A percentile compares a stretch with the other conserved stretches of the same genome.
Evolutionary conservation across 1,140 invertebrate genomes (phyloP).

Genomic region (Goniozus legneri): DNA sequence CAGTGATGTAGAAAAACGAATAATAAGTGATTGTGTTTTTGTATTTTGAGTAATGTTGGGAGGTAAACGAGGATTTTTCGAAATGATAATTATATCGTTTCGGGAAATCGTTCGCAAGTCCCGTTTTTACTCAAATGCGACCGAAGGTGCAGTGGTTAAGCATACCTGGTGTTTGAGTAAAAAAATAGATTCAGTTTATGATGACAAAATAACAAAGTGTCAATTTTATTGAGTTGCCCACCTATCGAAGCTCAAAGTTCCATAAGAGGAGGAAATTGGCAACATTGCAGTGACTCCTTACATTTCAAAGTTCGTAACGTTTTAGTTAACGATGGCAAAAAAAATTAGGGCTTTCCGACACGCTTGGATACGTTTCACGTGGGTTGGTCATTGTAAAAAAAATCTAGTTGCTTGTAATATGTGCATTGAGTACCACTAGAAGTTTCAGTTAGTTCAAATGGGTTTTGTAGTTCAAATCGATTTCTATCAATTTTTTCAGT

Average conservation of each 20-base stretch:
- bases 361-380: too few relatives aligned
- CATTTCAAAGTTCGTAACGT: not conserved
- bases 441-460: too few relatives aligned
- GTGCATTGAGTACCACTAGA: too few relatives aligned
- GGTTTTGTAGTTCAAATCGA: too few relatives aligned
- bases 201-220: constrained; percentile 38
- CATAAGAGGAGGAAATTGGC: not conserved
- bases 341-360: too few relatives aligned
- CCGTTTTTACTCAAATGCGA: constrained; percentile 34
- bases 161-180: constrained; percentile 45
- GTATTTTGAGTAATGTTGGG: constrained; percentile 36
- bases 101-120: constrained; percentile 14
- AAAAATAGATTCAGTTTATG: constrained; percentile 51
- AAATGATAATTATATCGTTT: constrained; percentile 23
- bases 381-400: too few relatives aligned
- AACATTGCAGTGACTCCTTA: constrained; percentile 14
- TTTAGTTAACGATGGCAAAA: too few relatives aligned
- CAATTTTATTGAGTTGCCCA: constrained; percentile 40
- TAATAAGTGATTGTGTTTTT: constrained; percentile 50
- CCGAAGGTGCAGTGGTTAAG: constrained; percentile 47
- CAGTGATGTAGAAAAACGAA: constrained; percentile 49
- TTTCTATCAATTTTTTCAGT: too few relatives aligned
- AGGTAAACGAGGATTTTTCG: constrained; percentile 8
- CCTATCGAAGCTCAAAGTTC: constrained; percentile 27
- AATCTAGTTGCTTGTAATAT: too few relatives aligned